These are phyloP conservation scores for Drosophila kohkoa DNA, from an alignment of 1,140 invertebrate species.

Conservation along the genomic window DNA sequence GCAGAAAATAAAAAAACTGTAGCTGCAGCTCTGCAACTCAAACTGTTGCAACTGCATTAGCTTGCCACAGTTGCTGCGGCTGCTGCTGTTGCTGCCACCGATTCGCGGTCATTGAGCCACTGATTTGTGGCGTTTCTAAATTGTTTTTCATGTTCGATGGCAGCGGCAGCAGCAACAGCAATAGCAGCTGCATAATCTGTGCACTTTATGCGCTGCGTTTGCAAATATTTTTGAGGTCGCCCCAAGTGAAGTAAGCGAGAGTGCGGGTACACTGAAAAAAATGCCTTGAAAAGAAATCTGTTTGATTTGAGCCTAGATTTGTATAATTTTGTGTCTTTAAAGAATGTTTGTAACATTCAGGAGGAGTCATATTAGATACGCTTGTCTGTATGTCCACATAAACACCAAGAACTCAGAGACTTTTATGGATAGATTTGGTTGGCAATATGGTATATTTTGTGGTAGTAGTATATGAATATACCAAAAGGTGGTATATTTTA, in stretches of 20 bases:
- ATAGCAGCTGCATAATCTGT: conserved; percentile 74
- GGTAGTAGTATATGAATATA: too few species aligned
- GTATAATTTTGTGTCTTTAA: too few species aligned
- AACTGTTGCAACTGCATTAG: conserved; percentile 3
- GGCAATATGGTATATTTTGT: too few species aligned
- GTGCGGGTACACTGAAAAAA: background rate
- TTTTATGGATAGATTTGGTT: too few species aligned
- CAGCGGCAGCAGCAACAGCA: conserved; percentile 63
- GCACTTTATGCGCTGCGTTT: conserved; percentile 67
- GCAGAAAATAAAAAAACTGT: conserved; percentile 8
- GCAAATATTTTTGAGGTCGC: conserved; percentile 38
- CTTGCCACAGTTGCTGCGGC: conserved; percentile 9
- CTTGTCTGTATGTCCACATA: too few species aligned
- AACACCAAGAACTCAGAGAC: too few species aligned
- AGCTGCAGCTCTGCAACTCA: conserved; percentile 27
- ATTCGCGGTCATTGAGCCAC: conserved; percentile 75
- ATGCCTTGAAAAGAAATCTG: too few species aligned
- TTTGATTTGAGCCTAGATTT: too few species aligned
- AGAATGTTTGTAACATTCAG: too few species aligned
- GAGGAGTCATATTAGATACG: too few species aligned
- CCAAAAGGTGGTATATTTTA: too few species aligned
- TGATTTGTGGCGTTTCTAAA: conserved; percentile 81
- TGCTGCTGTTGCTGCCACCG: conserved; percentile 27
- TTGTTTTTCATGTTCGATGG: conserved; percentile 80
- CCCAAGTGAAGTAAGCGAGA: conserved; percentile 11